Evolutionary conservation across 64 coral and sea anemone species (phyloP).

Genomic region (Montipora cactus): DNA sequence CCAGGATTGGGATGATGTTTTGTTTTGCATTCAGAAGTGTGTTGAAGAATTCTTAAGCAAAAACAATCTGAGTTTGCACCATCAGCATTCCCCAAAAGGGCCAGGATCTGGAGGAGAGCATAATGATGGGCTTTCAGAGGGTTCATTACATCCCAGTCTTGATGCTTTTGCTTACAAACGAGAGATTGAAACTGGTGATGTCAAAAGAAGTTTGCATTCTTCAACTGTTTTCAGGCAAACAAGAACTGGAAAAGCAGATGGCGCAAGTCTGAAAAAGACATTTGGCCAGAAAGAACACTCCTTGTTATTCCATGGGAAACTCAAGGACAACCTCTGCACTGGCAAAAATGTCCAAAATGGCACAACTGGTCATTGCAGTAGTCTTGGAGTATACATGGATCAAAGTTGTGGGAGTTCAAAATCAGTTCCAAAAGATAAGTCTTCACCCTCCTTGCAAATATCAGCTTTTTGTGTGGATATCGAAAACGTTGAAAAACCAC

Average conservation of each 20-base stretch:
- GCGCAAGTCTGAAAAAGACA: not conserved
- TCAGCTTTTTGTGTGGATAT: not conserved
- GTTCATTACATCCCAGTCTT: not conserved
- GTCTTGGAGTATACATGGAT: not conserved
- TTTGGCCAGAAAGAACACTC: not conserved
- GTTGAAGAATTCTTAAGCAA: constrained; percentile 72
- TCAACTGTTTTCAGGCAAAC: constrained; percentile 68
- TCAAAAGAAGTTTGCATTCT: constrained; percentile 88
- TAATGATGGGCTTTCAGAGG: constrained; percentile 1
- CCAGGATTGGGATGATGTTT: constrained; percentile 83
- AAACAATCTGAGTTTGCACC: constrained; percentile 42
- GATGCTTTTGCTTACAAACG: constrained; percentile 33
- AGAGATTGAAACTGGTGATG: constrained; percentile 71
- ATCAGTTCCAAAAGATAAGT: not conserved
- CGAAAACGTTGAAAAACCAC: not conserved
- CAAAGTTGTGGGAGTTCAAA: not conserved
- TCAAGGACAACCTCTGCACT: not conserved
- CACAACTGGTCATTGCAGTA: not conserved
- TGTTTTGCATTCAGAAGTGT: constrained; percentile 74
- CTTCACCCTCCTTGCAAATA: not conserved
- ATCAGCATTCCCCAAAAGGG: constrained; percentile 16
- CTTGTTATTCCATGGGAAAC: not conserved
- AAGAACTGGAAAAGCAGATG: not conserved
- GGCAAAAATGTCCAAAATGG: not conserved
- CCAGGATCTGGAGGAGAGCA: constrained; percentile 13